Evolutionary conservation across 1,140 invertebrate genomes (phyloP).

Genomic region (Hetaerina americana): DNA sequence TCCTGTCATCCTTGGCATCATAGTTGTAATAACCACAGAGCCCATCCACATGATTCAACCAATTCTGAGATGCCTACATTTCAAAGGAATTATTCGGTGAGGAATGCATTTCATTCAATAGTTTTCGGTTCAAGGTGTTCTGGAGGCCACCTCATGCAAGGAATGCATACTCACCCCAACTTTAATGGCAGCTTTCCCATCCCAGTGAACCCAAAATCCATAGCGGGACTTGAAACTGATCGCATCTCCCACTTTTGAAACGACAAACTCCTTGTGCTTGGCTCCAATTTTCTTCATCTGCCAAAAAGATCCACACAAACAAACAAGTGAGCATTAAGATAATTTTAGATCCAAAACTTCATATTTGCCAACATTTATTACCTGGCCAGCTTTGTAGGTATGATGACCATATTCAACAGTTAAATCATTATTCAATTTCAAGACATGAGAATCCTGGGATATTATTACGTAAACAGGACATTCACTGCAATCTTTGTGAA

Average conservation of each 20-base stretch:
- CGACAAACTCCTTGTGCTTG: conserved; percentile 40
- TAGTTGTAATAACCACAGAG: conserved; percentile 66
- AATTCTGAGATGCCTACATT: conserved; percentile 33
- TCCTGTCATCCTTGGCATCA: conserved; percentile 46
- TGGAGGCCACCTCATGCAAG: no score
- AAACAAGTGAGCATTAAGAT: no score
- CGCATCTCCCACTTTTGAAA: conserved; percentile 51
- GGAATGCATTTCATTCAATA: no score
- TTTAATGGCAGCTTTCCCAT: conserved; percentile 50
- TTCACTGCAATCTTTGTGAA: conserved; percentile 47
- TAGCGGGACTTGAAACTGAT: conserved; percentile 52
- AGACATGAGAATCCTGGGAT: conserved; percentile 36
- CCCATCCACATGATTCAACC: conserved; percentile 50
- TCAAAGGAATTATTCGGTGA: no score
- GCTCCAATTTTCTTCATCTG: conserved; percentile 43
- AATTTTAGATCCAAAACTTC: no score
- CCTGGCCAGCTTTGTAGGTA: conserved; percentile 48
- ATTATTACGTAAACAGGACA: conserved; percentile 45
- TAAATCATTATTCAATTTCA: conserved; percentile 47
- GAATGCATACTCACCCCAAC: conserved; percentile 39
- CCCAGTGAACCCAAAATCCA: conserved; percentile 58
- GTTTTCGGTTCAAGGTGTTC: no score
- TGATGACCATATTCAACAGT: conserved; percentile 50
- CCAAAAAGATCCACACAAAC: conserved; percentile 15
- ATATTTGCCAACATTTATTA: no score